Evolutionary conservation across 2,888 invertebrate species (phyloP).

Genomic region (Erebia epiphron): DNA sequence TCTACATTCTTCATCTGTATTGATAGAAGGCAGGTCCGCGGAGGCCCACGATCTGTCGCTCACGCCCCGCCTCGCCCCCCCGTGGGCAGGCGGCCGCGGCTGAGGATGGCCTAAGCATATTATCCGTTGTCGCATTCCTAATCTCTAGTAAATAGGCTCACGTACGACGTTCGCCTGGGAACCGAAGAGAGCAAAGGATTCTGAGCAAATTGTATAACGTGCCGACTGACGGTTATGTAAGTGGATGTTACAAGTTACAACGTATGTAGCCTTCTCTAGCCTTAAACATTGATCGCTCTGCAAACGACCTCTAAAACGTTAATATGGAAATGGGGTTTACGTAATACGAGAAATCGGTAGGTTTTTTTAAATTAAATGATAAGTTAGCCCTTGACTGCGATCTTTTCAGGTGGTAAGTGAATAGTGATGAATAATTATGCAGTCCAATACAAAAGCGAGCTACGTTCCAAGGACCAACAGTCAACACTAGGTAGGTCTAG

Average conservation of each 20-base stretch:
- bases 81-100: background rate
- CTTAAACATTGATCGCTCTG: background rate
- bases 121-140: constrained; percentile 51
- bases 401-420: no score
- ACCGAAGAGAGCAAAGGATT: constrained; percentile 40
- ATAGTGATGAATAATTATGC: no score
- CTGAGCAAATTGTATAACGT: constrained; percentile 52
- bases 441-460: no score
- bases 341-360: background rate
- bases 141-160: constrained; percentile 72
- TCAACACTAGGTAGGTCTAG: no score
- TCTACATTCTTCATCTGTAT: background rate
- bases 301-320: background rate
- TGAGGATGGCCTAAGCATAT: constrained; percentile 44
- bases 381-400: no score
- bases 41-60: background rate
- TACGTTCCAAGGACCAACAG: no score
- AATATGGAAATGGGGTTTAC: background rate
- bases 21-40: background rate
- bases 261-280: background rate
- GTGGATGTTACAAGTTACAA: constrained; percentile 22
- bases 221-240: constrained; percentile 19
- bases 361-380: no score
- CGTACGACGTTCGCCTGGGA: constrained; percentile 48
- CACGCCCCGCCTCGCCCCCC: background rate